Conservation (phyloP, 2,113 vertebrate genomes). For the Okapia johnstoni region DNA sequence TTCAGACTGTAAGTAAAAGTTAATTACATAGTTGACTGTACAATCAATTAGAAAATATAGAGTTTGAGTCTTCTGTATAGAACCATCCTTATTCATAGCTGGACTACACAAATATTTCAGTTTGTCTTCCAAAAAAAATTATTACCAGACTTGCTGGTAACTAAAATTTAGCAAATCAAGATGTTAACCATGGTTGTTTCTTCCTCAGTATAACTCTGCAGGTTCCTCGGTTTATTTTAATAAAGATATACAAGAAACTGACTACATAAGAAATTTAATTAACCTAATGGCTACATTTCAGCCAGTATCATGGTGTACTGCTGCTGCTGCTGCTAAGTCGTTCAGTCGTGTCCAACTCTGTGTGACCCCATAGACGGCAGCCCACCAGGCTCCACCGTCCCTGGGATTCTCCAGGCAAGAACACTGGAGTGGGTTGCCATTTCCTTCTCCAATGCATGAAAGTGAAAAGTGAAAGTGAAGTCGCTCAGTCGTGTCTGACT, state of each 20-base stretch:
- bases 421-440: no score
- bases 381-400: no score
- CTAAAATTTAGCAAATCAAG: neutral
- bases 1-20: neutral
- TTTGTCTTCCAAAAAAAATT: neutral
- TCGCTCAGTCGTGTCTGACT: no score
- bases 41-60: neutral
- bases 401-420: no score
- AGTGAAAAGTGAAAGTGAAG: no score
- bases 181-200: neutral
- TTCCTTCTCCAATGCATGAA: no score
- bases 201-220: neutral
- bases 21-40: neutral
- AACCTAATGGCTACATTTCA: neutral
- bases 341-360: no score
- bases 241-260: neutral
- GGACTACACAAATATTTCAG: neutral
- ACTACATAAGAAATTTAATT: neutral
- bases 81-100: neutral
- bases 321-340: no score
- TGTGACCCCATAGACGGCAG: no score
- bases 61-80: neutral
- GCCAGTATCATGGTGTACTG: neutral
- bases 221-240: neutral
- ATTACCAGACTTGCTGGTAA: neutral